These are phyloP conservation scores for Gnathonemus echidnorhynchus DNA, from an alignment of 2,113 vertebrate species.

Conservation along the genomic window DNA sequence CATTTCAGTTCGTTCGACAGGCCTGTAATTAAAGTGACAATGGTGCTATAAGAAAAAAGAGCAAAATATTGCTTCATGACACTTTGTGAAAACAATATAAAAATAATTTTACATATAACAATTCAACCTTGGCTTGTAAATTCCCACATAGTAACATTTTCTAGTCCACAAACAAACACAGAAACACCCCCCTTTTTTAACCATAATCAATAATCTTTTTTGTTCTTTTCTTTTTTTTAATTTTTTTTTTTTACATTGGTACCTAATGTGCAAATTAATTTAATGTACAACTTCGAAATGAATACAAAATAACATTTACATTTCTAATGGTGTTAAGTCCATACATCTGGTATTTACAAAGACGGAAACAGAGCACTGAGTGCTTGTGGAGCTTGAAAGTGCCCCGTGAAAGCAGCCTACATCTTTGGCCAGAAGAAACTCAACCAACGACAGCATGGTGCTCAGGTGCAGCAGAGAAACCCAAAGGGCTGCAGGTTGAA, in stretches of 20 bases:
- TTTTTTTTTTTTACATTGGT: constrained; percentile 62
- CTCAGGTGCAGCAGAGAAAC: neutral
- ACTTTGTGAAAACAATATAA: constrained; percentile 65
- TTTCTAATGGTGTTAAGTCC: constrained; percentile 59
- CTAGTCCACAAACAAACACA: constrained; percentile 61
- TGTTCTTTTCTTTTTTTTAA: constrained; percentile 57
- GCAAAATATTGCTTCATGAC: constrained; percentile 65
- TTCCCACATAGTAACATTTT: constrained; percentile 54
- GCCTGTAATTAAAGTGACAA: constrained; percentile 47
- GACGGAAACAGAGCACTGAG: constrained; percentile 53
- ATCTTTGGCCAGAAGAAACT: constrained; percentile 58
- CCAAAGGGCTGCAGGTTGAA: neutral
- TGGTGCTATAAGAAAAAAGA: constrained; percentile 55
- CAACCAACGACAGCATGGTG: neutral
- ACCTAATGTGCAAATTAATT: constrained; percentile 75
- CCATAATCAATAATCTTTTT: constrained; percentile 65
- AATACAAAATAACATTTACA: constrained; percentile 65
- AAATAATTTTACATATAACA: constrained; percentile 71
- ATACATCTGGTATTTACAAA: constrained; percentile 55
- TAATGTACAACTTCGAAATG: constrained; percentile 66
- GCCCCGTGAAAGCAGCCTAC: constrained; percentile 60
- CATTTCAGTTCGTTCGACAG: neutral
- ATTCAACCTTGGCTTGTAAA: constrained; percentile 68
- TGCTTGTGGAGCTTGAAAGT: constrained; percentile 54
- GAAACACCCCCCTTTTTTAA: constrained; percentile 67